These are phyloP conservation scores for Thecophora atra DNA, from an alignment of 2,888 invertebrate genomes.

Conservation along the genomic window DNA sequence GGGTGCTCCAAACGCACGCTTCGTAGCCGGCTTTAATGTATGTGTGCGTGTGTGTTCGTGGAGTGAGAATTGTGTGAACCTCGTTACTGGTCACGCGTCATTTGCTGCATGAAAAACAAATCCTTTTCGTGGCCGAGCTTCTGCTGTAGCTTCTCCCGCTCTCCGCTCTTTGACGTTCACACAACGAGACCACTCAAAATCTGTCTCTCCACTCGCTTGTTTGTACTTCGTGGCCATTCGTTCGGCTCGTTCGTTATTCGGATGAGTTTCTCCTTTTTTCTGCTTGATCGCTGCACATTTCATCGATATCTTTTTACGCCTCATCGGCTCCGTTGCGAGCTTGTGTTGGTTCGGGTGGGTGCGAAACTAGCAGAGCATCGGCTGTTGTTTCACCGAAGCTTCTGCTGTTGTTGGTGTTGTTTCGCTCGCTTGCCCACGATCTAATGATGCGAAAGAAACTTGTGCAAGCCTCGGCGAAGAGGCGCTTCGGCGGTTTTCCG, in stretches of 20 bases:
- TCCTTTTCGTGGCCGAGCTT: conserved; percentile 18
- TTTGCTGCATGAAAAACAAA: conserved; percentile 12
- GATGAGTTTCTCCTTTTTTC: background rate
- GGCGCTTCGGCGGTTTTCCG: conserved; percentile 25
- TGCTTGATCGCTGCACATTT: conserved; percentile 19
- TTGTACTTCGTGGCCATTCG: background rate
- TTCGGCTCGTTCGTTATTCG: background rate
- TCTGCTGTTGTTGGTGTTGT: conserved; percentile 9
- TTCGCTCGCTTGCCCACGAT: background rate
- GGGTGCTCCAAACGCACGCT: background rate
- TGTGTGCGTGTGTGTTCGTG: conserved; percentile 2
- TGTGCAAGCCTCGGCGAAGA: conserved; percentile 14
- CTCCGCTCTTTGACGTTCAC: conserved; percentile 7
- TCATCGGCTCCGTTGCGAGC: conserved; percentile 20
- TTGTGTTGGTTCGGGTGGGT: background rate
- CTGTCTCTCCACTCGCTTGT: background rate
- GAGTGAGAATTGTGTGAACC: conserved; percentile 6
- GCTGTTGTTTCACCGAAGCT: background rate
- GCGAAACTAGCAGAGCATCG: background rate
- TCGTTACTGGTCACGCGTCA: conserved; percentile 21
- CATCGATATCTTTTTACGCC: conserved; percentile 30
- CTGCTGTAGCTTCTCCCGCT: conserved; percentile 1
- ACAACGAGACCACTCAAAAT: background rate
- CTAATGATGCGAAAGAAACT: conserved; percentile 33
- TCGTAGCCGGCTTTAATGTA: background rate